phyloP scores from a whole-genome alignment of 2,888 invertebrate genomes.

The Thecocarcelia acutangulata region DNA sequence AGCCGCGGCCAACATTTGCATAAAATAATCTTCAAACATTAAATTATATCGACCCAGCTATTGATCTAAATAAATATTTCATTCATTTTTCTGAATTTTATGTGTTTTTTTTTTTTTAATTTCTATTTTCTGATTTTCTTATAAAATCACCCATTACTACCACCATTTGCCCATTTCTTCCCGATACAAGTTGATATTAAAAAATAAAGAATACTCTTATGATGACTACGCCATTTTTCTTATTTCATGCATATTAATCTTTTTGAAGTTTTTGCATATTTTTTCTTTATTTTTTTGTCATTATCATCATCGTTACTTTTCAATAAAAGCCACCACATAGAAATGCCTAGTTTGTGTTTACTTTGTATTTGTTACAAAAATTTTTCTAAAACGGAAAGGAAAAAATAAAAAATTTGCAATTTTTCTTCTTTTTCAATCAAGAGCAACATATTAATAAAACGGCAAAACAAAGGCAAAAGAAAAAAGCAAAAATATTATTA shows the following conservation, averaged over 20 bases:
- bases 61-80: too few relatives aligned
- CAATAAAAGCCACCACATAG: background rate
- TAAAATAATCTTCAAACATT: too few relatives aligned
- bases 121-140: too few relatives aligned
- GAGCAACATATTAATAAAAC: background rate
- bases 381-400: background rate
- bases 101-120: too few relatives aligned
- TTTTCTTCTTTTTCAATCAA: constrained; percentile 5
- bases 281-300: background rate
- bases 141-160: too few relatives aligned
- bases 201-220: too few relatives aligned
- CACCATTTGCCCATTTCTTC: too few relatives aligned
- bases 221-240: background rate
- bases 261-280: constrained; percentile 6
- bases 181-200: too few relatives aligned
- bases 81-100: too few relatives aligned
- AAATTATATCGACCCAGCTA: too few relatives aligned
- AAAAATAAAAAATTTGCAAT: background rate
- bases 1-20: too few relatives aligned
- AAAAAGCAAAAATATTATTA: constrained; percentile 11
- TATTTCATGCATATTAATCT: background rate
- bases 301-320: background rate
- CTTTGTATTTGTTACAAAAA: constrained; percentile 27
- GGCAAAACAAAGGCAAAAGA: background rate
- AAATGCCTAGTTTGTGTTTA: constrained; percentile 40